A percentile compares a stretch with the other conserved stretches of the same genome.
Conservation (phyloP, 2,113 vertebrate genomes). For the Cichladusa arquata region DNA sequence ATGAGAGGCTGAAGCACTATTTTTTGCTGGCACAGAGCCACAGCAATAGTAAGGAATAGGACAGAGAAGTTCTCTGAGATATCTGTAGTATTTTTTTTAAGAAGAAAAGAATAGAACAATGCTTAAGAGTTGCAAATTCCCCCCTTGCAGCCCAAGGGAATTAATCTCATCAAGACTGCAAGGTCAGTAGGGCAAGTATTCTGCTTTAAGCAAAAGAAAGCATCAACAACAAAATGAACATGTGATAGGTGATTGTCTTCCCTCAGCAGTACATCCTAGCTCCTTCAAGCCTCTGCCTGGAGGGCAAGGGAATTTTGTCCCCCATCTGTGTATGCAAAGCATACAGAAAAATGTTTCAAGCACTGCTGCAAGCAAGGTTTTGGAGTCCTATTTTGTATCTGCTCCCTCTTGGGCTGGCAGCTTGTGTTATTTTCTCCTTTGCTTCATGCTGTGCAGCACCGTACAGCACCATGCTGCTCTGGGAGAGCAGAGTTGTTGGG, state of each 20-base stretch:
- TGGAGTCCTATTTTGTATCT: not conserved
- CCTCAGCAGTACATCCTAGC: not conserved
- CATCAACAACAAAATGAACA: not conserved
- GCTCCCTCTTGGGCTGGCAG: not conserved
- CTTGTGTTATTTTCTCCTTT: not conserved
- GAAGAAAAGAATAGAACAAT: constrained; percentile 3
- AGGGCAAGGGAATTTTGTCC: not conserved
- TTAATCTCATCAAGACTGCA: not conserved
- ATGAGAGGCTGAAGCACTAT: constrained; percentile 57
- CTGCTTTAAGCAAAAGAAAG: not conserved
- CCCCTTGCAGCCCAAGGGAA: not conserved
- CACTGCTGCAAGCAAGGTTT: not conserved
- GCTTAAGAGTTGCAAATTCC: not conserved
- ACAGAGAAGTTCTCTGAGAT: not conserved
- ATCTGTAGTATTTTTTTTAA: not conserved
- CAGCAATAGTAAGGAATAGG: constrained; percentile 12
- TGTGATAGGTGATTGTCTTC: not conserved
- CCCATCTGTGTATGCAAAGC: not conserved
- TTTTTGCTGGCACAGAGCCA: constrained; percentile 67
- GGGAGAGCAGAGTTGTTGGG: not conserved
- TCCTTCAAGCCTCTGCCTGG: not conserved
- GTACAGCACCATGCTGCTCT: not conserved
- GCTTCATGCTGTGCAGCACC: rapidly evolving
- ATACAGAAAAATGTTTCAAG: not conserved
- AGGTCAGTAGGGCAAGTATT: not conserved